Conservation (phyloP, 2,113 vertebrate species). For the Silurus asotus region DNA sequence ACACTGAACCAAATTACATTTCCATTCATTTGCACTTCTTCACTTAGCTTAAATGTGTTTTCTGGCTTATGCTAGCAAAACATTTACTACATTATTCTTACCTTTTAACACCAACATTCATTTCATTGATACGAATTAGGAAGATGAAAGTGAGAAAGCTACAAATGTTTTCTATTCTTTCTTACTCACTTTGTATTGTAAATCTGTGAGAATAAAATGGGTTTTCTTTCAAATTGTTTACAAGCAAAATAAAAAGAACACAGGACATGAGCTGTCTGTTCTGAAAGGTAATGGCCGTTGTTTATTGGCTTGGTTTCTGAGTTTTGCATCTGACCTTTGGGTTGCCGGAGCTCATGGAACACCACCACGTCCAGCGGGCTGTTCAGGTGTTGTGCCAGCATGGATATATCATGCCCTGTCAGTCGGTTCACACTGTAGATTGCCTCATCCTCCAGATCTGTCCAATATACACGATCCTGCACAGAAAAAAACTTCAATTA, state of each 20-base stretch:
- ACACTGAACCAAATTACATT: conserved; percentile 13
- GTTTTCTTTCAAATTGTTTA: neutral
- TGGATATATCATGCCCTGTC: conserved; percentile 82
- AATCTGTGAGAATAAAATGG: neutral
- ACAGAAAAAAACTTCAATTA: neutral
- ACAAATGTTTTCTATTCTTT: neutral
- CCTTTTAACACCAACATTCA: conserved; percentile 25
- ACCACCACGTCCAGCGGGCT: conserved; percentile 94
- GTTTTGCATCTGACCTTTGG: conserved; percentile 77
- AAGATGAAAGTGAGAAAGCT: conserved; percentile 50
- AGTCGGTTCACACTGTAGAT: conserved; percentile 93
- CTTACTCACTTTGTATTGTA: neutral
- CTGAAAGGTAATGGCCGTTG: neutral
- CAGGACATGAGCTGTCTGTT: too few relatives aligned
- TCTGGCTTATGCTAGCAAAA: conserved; percentile 30
- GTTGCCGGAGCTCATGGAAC: conserved; percentile 92
- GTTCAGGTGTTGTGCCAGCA: conserved; percentile 91
- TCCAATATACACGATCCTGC: conserved; percentile 96
- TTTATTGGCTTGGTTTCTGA: neutral
- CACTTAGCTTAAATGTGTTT: conserved; percentile 8
- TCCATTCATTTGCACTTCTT: conserved; percentile 32
- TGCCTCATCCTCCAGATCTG: conserved; percentile 91
- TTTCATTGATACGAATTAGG: conserved; percentile 50
- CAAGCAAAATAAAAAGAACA: neutral
- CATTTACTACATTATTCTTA: neutral